phyloP scores from a whole-genome alignment of 2,797 vertebrate species.

The Poecilia velifera region DNA sequence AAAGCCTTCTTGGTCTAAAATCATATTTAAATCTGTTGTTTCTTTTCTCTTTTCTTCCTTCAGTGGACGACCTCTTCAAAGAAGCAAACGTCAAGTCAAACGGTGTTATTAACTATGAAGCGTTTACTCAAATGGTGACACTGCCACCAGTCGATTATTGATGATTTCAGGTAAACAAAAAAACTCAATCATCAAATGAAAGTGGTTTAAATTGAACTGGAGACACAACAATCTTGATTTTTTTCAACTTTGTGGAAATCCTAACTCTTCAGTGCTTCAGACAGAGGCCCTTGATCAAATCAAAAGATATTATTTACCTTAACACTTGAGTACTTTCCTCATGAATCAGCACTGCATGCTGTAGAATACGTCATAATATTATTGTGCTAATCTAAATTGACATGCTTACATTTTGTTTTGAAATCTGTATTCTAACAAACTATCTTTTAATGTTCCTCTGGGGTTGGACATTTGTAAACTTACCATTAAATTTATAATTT shows the following conservation, averaged over 20 bases:
- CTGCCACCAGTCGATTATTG: conserved; percentile 86
- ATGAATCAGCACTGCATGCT: background rate
- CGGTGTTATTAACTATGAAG: conserved; percentile 87
- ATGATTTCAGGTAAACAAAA: conserved; percentile 28
- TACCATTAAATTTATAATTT: background rate
- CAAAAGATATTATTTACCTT: background rate
- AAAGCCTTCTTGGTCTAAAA: background rate
- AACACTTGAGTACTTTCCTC: background rate
- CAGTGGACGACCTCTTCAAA: conserved; percentile 92
- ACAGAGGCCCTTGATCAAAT: background rate
- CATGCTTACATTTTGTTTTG: background rate
- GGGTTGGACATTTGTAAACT: background rate
- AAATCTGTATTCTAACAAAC: background rate
- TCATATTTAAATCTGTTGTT: conserved; percentile 7
- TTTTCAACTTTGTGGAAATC: background rate
- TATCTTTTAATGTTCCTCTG: background rate
- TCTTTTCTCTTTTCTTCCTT: conserved; percentile 18
- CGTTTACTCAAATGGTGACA: conserved; percentile 86
- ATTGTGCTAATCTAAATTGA: background rate
- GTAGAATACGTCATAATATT: background rate
- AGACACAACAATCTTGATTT: background rate
- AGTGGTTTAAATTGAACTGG: background rate
- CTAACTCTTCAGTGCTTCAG: background rate
- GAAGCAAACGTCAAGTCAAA: conserved; percentile 85
- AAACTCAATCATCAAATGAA: no score